Evolutionary conservation across 2,888 invertebrate genomes (phyloP), one percentile per base, ranked within the genome.

Genomic region (Eudasyphora cyanicolor): DNA sequence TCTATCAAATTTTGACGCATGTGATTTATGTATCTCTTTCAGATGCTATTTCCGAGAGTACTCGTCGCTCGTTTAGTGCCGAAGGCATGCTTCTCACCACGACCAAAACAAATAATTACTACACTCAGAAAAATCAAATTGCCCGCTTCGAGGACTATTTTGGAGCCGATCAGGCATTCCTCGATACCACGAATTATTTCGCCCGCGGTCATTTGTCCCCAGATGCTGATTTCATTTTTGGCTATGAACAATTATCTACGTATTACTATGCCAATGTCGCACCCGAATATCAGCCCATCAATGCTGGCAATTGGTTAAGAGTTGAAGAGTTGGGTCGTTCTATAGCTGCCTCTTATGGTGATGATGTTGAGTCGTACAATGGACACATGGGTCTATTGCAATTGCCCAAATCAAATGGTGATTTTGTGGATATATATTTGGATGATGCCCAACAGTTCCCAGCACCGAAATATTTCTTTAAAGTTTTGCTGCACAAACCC

Each of bases 241-340:
- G 91, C 6, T 90, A 92, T 73, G 92, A 92, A 85, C 93, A 93
- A 86, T 91, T 91, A 76, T 89, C 92, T 1, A 93, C 93, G 1
- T 94, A 93, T 87, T 94, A 92, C 86, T 94, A 93, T 88, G 88
- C 93, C 35, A 94, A 94, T 86, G 91, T 89, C 0, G 92, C 91
- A 14, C 93, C 93, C 0, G 93, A 93, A 86, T 94, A 93, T 93
- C 93, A 93, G 87, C 86, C 86, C 8, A 91, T 93, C 51, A 94
- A 93, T 86, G 91, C 88, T 17, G 93, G 93, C 35, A 93, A 93
- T 87, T 94, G 94, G 93, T 87, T 91, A 73, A 88, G 89, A n/a
- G 87, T 93, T 0, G 93, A 94, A 88, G 87, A 88, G 49, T 88
- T 91, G 45, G 89, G 92, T 0, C 88, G 93, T 77, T 89, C 89